Conservation (phyloP, 2,797 vertebrate species). For the Catamblyrhynchus diadema region DNA sequence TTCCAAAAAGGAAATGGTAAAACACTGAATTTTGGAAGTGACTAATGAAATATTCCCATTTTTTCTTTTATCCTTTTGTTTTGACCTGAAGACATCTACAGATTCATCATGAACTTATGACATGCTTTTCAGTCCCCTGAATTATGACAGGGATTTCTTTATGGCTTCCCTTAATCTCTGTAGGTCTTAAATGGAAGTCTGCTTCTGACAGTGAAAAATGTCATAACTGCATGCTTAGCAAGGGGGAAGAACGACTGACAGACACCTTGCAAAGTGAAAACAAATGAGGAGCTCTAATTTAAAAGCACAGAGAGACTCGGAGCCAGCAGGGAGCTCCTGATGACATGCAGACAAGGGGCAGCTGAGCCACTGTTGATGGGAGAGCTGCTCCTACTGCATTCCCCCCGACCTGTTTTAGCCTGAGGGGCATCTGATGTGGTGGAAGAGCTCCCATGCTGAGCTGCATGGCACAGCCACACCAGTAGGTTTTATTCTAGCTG, state of each 20-base stretch:
- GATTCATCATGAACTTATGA: background rate
- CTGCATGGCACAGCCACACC: background rate
- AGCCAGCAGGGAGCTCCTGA: background rate
- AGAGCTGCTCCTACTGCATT: background rate
- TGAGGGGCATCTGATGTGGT: background rate
- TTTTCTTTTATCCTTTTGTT: background rate
- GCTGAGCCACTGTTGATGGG: background rate
- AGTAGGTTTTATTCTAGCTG: background rate
- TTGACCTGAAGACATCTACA: background rate
- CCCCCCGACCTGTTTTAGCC: background rate
- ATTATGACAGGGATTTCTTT: background rate
- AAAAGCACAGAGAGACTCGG: background rate
- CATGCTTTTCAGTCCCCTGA: background rate
- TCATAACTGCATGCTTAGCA: background rate
- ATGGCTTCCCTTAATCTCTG: background rate
- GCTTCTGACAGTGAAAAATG: background rate
- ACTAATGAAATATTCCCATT: background rate
- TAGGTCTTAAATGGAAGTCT: background rate
- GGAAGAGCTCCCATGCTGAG: background rate
- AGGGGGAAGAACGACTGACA: background rate
- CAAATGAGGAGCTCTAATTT: background rate
- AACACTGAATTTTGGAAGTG: background rate
- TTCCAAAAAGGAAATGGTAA: conserved; percentile 3
- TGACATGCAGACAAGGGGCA: background rate
- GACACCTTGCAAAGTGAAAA: background rate